Base-by-base conservation (phyloP, 92 coral and sea anemone genomes). In the Heteractis magnifica region DNA sequence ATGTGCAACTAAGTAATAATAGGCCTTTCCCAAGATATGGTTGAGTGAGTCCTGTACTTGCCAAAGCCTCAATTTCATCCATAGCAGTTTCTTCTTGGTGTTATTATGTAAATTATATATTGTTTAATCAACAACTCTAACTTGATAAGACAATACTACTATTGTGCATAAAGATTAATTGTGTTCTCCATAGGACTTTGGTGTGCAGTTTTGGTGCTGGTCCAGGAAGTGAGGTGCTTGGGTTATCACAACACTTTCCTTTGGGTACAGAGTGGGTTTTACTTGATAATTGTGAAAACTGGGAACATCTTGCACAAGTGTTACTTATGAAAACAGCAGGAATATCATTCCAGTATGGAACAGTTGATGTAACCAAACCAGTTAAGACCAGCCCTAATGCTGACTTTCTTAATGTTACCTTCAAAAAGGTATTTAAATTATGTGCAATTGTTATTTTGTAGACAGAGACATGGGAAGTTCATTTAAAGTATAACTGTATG, bases 121-220 rank as follows among this genome's bases (percentile, higher is more conserved):
- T 53, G 13, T 53, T 26, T 26, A 26, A 26, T 26, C 26, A 26
- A 26, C 26, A 26, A 26, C 26, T 26, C 44, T 34, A 34, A 34
- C 44, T 34, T 34, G 44, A 34, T 34, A 34, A 34, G 44, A 34
- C 59, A 55, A 9, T 55, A 13, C 14, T 55, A 55, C 14, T 55
- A 55, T 55, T 55, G 1, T 55, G 10, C 59, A 9, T 55, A 8
- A 55, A 55, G 10, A 0, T 8, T 55, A 3, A 13, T 55, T 55
- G 5, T 81, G 52, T 50, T 59, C n/a, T 75, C n/a, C n/a, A 8
- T 58, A 96, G 98, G 81, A 81, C 93, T 52, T 91, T 92, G 81
- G 97, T 96, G 51, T 96, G 99, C 71, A 92, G 99, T 79, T 88
- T 96, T 82, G 99, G 99, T 77, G 98, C 99, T 50, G 99, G 99